Evolutionary conservation across 2,888 invertebrate species (phyloP).

Genomic region (Apamea anceps): DNA sequence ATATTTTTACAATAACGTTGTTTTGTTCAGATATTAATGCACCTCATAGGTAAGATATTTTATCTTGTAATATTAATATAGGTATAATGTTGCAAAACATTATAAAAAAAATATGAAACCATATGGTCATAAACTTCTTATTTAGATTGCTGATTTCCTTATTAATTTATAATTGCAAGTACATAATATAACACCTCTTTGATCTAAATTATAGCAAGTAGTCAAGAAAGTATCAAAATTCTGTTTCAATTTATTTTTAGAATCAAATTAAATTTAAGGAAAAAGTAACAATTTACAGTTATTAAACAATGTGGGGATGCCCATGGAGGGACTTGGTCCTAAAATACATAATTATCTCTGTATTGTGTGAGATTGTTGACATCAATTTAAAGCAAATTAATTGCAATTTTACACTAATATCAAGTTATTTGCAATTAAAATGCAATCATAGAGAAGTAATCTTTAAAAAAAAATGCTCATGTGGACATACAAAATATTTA

Average conservation of each 20-base stretch:
- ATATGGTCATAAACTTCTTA: slow-evolving; percentile 62
- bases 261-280: slow-evolving; percentile 32
- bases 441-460: not conserved
- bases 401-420: not conserved
- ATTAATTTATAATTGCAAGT: not conserved
- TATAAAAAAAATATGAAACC: slow-evolving; percentile 45
- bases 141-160: not conserved
- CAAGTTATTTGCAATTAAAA: not conserved
- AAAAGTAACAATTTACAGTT: slow-evolving; percentile 35
- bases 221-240: not conserved
- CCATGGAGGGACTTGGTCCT: not conserved
- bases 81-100: slow-evolving; percentile 15
- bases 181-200: not conserved
- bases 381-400: slow-evolving; percentile 7
- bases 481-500: not conserved
- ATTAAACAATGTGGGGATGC: slow-evolving; percentile 2
- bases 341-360: not conserved
- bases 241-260: slow-evolving; percentile 26
- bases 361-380: not conserved
- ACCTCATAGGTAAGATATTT: not conserved
- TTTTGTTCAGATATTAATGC: slow-evolving; percentile 7
- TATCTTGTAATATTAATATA: not conserved
- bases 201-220: not conserved
- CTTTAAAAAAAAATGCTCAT: not conserved
- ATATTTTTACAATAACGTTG: slow-evolving; percentile 12